These are phyloP conservation scores for Cepaea nemoralis DNA, from an alignment of 1,140 invertebrate species.

Conservation along the genomic window DNA sequence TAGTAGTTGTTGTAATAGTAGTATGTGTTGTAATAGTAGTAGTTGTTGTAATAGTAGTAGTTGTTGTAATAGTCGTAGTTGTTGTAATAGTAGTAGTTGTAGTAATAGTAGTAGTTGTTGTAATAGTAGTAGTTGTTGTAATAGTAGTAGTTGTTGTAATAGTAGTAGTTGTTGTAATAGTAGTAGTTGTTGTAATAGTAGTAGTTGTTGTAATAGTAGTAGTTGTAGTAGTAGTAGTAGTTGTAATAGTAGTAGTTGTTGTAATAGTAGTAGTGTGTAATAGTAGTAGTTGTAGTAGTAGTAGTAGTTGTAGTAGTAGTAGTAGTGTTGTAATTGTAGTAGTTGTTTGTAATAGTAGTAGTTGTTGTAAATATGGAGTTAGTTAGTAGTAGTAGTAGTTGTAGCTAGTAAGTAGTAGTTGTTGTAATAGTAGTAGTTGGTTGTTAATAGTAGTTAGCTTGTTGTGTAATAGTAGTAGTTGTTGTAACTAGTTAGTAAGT, in stretches of 20 bases:
- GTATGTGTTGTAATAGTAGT: too few species aligned
- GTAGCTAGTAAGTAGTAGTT: conserved; percentile 9
- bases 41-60: neutral
- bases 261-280: too few species aligned
- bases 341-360: too few species aligned
- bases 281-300: conserved; percentile 42
- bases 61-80: too few species aligned
- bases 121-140: conserved; percentile 20
- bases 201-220: conserved; percentile 20
- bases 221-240: conserved; percentile 43
- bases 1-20: neutral
- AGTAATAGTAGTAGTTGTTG: neutral
- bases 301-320: conserved; percentile 44
- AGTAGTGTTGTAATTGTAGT: too few species aligned
- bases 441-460: too few species aligned
- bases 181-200: conserved; percentile 21
- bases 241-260: conserved; percentile 45
- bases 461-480: too few species aligned
- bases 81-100: neutral
- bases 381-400: conserved; percentile 30
- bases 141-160: conserved; percentile 44
- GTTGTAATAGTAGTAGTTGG: too few species aligned
- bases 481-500: too few species aligned
- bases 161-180: conserved; percentile 43
- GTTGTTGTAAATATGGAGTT: too few species aligned